These are phyloP conservation scores for Cloeon dipterum DNA, from an alignment of 2,888 invertebrate genomes.

Conservation along the genomic window DNA sequence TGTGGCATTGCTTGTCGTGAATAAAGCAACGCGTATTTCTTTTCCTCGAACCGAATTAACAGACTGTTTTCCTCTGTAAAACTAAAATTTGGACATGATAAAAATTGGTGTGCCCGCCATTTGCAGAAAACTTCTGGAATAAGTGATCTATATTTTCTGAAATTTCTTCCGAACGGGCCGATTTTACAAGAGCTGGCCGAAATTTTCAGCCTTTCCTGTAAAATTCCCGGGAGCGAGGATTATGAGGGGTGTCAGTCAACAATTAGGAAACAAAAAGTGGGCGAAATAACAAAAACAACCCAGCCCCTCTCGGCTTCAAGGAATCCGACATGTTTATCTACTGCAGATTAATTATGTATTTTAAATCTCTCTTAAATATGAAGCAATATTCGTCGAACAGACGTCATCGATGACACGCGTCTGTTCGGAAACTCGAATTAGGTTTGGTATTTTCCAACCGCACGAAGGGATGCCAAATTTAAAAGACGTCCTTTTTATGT, in stretches of 20 bases:
- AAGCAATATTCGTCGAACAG: neutral
- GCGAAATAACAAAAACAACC: too few relatives aligned
- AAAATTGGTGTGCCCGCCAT: neutral
- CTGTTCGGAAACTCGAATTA: too few relatives aligned
- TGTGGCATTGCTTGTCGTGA: too few relatives aligned
- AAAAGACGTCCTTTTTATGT: too few relatives aligned
- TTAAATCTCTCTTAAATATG: neutral
- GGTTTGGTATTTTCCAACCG: too few relatives aligned
- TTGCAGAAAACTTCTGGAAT: neutral
- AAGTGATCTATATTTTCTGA: neutral
- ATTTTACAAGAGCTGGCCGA: neutral
- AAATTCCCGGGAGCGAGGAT: neutral
- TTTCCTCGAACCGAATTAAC: too few relatives aligned
- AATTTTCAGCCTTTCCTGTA: too few relatives aligned
- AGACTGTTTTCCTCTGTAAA: too few relatives aligned
- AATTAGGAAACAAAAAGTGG: neutral
- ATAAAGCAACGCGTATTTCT: too few relatives aligned
- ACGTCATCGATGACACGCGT: too few relatives aligned
- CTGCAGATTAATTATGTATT: neutral
- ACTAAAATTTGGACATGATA: neutral
- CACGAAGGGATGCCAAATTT: too few relatives aligned
- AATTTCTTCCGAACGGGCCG: neutral
- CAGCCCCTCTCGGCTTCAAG: neutral
- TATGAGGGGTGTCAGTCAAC: neutral
- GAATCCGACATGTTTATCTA: conserved; percentile 1